A percentile compares a stretch with the other conserved stretches of the same genome.
Evolutionary conservation across 2,888 invertebrate genomes (phyloP).

Genomic region (Helleia helle): DNA sequence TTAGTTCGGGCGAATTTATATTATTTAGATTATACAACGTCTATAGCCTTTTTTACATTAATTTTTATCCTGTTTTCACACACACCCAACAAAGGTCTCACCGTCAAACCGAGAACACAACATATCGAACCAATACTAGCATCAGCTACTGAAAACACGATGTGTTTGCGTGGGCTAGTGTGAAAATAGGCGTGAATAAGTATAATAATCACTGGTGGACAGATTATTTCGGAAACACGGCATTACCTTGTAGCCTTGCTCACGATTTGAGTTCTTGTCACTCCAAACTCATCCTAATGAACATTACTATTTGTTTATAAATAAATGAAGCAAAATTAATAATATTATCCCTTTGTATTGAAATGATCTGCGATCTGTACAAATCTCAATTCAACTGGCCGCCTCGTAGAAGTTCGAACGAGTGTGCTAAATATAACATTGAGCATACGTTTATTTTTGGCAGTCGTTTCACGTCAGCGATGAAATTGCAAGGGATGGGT

Average conservation of each 20-base stretch:
- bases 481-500: conserved; percentile 23
- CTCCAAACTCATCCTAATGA: conserved; percentile 2
- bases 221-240: conserved; percentile 53
- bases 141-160: conserved; percentile 64
- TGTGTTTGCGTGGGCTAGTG: conserved; percentile 68
- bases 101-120: conserved; percentile 66
- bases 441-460: conserved; percentile 71
- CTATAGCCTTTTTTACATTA: conserved; percentile 25
- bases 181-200: conserved; percentile 71
- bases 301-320: conserved; percentile 33
- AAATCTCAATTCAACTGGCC: conserved; percentile 66
- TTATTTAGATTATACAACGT: conserved; percentile 21
- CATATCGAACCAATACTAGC: conserved; percentile 64
- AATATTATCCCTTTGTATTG: conserved; percentile 32
- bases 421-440: conserved; percentile 70
- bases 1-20: conserved; percentile 20
- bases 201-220: conserved; percentile 54
- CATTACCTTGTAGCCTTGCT: conserved; percentile 58
- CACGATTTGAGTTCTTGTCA: conserved; percentile 29
- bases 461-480: conserved; percentile 66
- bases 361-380: conserved; percentile 60
- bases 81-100: conserved; percentile 49
- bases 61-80: conserved; percentile 30
- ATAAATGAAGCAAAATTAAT: conserved; percentile 31
- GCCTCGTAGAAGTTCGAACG: conserved; percentile 53